Conservation (phyloP, 2,888 invertebrate species). For the Cyrtodaria siliqua region DNA sequence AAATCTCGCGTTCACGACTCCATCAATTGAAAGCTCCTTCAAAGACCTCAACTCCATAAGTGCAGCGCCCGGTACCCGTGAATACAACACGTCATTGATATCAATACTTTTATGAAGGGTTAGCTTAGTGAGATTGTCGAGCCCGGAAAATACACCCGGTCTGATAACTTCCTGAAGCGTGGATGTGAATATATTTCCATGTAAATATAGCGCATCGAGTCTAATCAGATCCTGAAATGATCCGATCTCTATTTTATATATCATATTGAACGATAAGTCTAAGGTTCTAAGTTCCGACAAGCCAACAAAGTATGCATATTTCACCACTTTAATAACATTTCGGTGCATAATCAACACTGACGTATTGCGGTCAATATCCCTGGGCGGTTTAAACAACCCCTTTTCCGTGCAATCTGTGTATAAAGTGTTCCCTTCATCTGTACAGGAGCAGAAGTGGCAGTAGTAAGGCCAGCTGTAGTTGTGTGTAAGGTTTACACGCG, state of each 20-base stretch:
- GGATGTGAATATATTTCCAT: conserved; percentile 13
- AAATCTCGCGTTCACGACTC: conserved; percentile 27
- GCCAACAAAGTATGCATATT: conserved; percentile 15
- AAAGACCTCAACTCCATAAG: conserved; percentile 17
- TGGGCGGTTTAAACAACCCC: conserved; percentile 22
- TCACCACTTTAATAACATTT: conserved; percentile 24
- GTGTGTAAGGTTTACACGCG: no score
- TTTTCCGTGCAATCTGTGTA: conserved; percentile 22
- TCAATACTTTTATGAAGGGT: conserved; percentile 24
- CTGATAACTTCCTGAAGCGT: conserved; percentile 14
- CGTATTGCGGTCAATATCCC: conserved; percentile 15
- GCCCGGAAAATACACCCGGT: conserved; percentile 38
- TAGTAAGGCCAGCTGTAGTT: conserved; percentile 9
- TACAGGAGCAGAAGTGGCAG: conserved; percentile 32
- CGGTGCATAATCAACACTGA: conserved; percentile 17
- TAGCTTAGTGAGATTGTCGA: conserved; percentile 22
- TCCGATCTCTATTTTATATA: conserved; percentile 30
- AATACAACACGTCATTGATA: neutral
- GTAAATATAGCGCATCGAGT: conserved; percentile 22
- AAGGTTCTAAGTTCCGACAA: conserved; percentile 25
- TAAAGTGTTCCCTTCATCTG: neutral
- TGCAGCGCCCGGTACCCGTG: conserved; percentile 6
- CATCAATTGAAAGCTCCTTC: conserved; percentile 37
- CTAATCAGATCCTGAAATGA: conserved; percentile 32
- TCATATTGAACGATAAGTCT: conserved; percentile 26